These are phyloP conservation scores for Menidia beryllina DNA, from an alignment of 2,113 vertebrate species.

Conservation along the genomic window DNA sequence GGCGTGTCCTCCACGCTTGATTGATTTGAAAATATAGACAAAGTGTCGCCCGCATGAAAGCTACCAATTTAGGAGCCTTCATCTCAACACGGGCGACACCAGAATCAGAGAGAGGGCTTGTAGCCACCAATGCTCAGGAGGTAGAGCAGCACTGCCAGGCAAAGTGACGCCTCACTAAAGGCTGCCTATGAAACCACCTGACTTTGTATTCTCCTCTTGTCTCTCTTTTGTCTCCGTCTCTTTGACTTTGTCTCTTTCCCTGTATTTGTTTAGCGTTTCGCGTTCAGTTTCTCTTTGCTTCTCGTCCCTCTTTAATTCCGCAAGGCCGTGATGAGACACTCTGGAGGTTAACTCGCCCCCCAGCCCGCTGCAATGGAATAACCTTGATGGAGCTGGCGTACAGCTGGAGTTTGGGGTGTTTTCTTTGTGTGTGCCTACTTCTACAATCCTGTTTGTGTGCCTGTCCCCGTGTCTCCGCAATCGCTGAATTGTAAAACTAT, in stretches of 20 bases:
- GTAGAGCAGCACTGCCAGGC: slow-evolving; percentile 61
- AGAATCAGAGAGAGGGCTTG: slow-evolving; percentile 71
- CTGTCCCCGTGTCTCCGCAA: slow-evolving; percentile 54
- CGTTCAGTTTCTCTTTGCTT: slow-evolving; percentile 33
- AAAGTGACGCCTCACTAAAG: slow-evolving; percentile 71
- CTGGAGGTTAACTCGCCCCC: slow-evolving; percentile 61
- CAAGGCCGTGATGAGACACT: slow-evolving; percentile 37
- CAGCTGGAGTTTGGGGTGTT: slow-evolving; percentile 22
- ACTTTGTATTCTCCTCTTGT: slow-evolving; percentile 36
- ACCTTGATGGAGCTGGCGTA: slow-evolving; percentile 66
- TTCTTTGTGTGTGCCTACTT: slow-evolving; percentile 38
- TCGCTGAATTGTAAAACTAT: slow-evolving; percentile 77
- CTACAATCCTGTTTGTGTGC: slow-evolving; percentile 57
- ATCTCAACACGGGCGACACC: slow-evolving; percentile 62
- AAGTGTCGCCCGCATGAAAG: slow-evolving; percentile 80
- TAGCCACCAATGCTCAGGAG: slow-evolving; percentile 61
- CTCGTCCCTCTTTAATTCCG: slow-evolving; percentile 34
- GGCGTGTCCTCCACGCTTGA: slow-evolving; percentile 81
- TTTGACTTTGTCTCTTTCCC: slow-evolving; percentile 47
- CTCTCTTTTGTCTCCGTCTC: slow-evolving; percentile 26
- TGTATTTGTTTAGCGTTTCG: slow-evolving; percentile 41
- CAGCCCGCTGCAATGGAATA: slow-evolving; percentile 48
- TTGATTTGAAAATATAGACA: slow-evolving; percentile 83
- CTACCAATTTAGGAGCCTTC: slow-evolving; percentile 81
- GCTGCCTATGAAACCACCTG: slow-evolving; percentile 47